Conservation (phyloP, 1,140 invertebrate species). For the Frieseomelitta varia region DNA sequence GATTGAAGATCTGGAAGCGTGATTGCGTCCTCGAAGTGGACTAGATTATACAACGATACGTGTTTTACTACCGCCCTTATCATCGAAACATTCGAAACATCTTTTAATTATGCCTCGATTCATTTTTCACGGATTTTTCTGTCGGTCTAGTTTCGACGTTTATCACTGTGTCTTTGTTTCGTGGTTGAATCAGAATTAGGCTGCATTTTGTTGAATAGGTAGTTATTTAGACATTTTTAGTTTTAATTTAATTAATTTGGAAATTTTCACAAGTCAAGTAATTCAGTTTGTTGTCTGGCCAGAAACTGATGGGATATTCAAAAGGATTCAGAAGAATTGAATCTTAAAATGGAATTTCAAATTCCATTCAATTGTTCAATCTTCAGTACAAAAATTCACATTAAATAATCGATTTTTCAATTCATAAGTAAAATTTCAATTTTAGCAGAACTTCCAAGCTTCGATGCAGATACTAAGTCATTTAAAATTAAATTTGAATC, state of each 20-base stretch:
- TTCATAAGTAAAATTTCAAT: no score
- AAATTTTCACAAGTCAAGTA: no score
- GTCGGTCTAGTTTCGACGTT: background rate
- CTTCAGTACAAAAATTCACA: no score
- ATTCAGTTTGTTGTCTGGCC: background rate
- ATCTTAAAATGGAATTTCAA: background rate
- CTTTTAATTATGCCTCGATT: constrained; percentile 1
- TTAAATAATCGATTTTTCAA: no score
- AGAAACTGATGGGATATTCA: background rate
- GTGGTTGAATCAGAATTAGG: background rate
- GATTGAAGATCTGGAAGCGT: background rate
- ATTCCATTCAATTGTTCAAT: no score
- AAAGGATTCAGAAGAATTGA: background rate
- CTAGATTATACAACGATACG: constrained; percentile 28
- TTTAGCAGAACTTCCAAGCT: no score
- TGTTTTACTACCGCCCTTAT: constrained; percentile 34
- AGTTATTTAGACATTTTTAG: background rate
- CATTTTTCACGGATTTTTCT: background rate
- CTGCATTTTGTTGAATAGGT: background rate
- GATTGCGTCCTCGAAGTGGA: constrained; percentile 1
- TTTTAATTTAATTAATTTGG: no score
- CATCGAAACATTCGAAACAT: background rate
- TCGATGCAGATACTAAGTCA: background rate
- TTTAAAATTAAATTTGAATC: background rate
- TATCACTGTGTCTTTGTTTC: background rate